Percentiles rank a stretch among this genome's conserved stretches.
These are phyloP conservation scores for Intellagama lesueurii DNA, from an alignment of 2,797 vertebrate genomes.

Conservation along the genomic window DNA sequence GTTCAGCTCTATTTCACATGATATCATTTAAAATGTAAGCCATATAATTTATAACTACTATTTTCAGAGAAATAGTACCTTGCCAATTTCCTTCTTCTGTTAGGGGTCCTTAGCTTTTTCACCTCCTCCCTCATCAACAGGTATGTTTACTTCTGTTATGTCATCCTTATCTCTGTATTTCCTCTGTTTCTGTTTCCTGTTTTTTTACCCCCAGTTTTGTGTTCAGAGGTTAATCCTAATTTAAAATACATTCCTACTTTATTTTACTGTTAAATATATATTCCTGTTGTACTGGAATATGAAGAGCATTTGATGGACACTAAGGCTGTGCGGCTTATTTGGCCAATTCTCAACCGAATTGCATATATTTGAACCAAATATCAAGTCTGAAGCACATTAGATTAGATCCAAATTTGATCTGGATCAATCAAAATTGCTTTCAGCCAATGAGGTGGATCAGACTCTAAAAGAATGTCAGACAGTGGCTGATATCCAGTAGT, in stretches of 20 bases:
- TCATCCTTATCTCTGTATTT: not conserved
- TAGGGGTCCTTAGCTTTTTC: not conserved
- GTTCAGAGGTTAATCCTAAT: slow-evolving; percentile 6
- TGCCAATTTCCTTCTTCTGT: not conserved
- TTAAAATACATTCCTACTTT: not conserved
- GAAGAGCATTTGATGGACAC: not conserved
- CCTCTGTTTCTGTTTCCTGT: not conserved
- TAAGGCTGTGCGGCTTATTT: no score
- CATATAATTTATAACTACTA: not conserved
- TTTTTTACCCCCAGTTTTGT: not conserved
- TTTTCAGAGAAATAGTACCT: not conserved
- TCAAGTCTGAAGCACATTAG: no score
- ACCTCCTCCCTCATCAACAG: not conserved
- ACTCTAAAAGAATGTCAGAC: no score
- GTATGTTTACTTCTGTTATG: not conserved
- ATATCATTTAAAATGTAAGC: not conserved
- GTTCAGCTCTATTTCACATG: not conserved
- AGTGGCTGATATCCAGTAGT: no score
- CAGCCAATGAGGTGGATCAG: no score
- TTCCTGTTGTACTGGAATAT: not conserved
- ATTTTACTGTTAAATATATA: not conserved
- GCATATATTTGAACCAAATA: no score
- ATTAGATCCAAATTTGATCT: no score
- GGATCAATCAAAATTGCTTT: no score
- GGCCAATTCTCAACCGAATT: no score